phyloP scores from a whole-genome alignment of 1,140 invertebrate species.

The Listronotus oregonensis region DNA sequence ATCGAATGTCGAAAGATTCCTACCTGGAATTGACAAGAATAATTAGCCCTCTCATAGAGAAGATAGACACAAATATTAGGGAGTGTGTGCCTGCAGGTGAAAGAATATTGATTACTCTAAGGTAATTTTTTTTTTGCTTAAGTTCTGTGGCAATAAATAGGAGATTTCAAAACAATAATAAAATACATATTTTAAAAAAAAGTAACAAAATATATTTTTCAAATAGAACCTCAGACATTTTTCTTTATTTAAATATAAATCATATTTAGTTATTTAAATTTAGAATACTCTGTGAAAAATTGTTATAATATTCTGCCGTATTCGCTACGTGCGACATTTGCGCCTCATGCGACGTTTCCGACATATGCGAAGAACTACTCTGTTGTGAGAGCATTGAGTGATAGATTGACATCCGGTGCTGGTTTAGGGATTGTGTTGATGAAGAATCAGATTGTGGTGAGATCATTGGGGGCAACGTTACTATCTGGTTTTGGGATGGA shows the following conservation, averaged over 20 bases:
- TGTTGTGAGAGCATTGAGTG: neutral
- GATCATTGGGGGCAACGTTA: neutral
- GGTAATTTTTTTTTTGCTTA: neutral
- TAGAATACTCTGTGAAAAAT: neutral
- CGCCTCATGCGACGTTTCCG: neutral
- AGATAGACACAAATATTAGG: constrained; percentile 29
- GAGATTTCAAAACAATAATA: too few relatives aligned
- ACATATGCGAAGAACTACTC: neutral
- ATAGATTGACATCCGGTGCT: neutral
- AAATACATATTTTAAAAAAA: neutral
- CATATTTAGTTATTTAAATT: neutral
- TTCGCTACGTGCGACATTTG: neutral
- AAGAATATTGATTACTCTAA: constrained; percentile 3
- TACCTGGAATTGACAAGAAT: constrained; percentile 27
- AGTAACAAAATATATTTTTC: too few relatives aligned
- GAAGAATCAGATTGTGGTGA: constrained; percentile 15
- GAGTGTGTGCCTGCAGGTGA: constrained; percentile 10
- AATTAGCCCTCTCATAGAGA: constrained; percentile 22
- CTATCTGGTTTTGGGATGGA: constrained; percentile 16
- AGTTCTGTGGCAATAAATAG: too few relatives aligned
- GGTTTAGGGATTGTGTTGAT: neutral
- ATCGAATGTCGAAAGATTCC: constrained; percentile 16
- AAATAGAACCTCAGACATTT: too few relatives aligned
- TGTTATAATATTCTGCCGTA: neutral
- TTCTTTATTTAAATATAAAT: too few relatives aligned